phyloP scores from a whole-genome alignment of 2,888 invertebrate species.

The Venustoraphidia nigricollis region DNA sequence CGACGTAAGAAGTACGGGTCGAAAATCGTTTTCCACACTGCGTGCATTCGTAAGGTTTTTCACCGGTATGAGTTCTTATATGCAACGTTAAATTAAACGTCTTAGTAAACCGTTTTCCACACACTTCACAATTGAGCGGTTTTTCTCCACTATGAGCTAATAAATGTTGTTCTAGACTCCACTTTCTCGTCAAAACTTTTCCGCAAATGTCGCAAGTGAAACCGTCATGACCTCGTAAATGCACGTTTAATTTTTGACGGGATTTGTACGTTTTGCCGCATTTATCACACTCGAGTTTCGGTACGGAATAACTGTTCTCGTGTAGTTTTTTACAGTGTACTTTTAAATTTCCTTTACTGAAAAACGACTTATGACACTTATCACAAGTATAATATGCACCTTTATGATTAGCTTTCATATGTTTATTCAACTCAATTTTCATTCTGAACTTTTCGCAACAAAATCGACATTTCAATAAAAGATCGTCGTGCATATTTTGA shows the following conservation, averaged over 20 bases:
- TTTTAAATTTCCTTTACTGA: constrained; percentile 3
- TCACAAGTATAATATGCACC: constrained; percentile 1
- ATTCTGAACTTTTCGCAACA: neutral
- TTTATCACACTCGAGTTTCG: constrained; percentile 9
- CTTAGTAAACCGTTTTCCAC: constrained; percentile 6
- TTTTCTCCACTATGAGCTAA: constrained; percentile 3
- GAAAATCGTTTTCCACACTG: constrained; percentile 16
- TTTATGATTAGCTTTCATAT: constrained; percentile 1
- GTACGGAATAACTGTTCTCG: neutral
- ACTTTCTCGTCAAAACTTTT: constrained; percentile 10
- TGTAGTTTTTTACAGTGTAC: constrained; percentile 1
- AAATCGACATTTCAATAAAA: constrained; percentile 1
- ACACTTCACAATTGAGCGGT: constrained; percentile 4
- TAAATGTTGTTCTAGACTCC: constrained; percentile 5
- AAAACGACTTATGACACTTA: constrained; percentile 4
- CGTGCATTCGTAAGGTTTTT: constrained; percentile 6
- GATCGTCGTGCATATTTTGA: constrained; percentile 19
- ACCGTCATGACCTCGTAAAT: constrained; percentile 19
- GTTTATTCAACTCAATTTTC: neutral
- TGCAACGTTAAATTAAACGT: constrained; percentile 3
- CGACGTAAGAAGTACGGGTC: constrained; percentile 30
- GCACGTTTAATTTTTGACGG: constrained; percentile 15
- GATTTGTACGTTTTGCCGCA: constrained; percentile 16
- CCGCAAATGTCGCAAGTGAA: constrained; percentile 14
- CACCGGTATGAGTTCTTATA: constrained; percentile 11